Conservation (phyloP, 2,113 vertebrate genomes). For the Pelobates fuscus region DNA sequence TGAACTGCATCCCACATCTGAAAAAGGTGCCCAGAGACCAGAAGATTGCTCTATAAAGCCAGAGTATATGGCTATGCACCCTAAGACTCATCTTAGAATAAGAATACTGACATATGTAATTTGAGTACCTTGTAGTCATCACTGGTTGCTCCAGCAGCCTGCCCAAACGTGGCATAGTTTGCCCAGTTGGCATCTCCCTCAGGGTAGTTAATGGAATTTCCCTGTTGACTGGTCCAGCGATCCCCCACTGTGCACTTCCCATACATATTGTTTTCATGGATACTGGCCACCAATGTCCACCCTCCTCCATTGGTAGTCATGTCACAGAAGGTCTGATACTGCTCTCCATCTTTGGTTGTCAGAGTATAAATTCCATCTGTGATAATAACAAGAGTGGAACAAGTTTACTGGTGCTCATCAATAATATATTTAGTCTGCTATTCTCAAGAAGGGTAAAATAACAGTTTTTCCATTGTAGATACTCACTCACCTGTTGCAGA, state of each 20-base stretch:
- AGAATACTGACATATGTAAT: neutral
- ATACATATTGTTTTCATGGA: constrained; percentile 62
- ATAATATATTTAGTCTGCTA: too few relatives aligned
- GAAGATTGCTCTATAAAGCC: too few relatives aligned
- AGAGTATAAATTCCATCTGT: constrained; percentile 56
- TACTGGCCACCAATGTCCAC: constrained; percentile 68
- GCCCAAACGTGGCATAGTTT: constrained; percentile 63
- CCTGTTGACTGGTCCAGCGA: constrained; percentile 66
- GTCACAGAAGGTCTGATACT: constrained; percentile 70
- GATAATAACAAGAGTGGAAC: too few relatives aligned
- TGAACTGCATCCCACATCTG: too few relatives aligned
- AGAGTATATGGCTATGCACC: too few relatives aligned
- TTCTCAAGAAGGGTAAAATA: too few relatives aligned
- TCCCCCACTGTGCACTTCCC: constrained; percentile 62
- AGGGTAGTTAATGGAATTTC: constrained; percentile 42
- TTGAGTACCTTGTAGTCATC: constrained; percentile 68
- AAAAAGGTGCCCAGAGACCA: too few relatives aligned
- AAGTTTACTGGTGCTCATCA: too few relatives aligned
- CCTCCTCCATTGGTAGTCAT: constrained; percentile 62
- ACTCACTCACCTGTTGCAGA: constrained; percentile 3
- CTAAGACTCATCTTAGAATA: too few relatives aligned
- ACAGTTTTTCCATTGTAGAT: too few relatives aligned
- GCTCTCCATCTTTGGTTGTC: neutral
- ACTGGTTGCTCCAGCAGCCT: constrained; percentile 56
- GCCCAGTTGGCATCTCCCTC: constrained; percentile 61